These are phyloP conservation scores for Fragum fragum DNA, from an alignment of 2,888 invertebrate genomes.

Conservation along the genomic window DNA sequence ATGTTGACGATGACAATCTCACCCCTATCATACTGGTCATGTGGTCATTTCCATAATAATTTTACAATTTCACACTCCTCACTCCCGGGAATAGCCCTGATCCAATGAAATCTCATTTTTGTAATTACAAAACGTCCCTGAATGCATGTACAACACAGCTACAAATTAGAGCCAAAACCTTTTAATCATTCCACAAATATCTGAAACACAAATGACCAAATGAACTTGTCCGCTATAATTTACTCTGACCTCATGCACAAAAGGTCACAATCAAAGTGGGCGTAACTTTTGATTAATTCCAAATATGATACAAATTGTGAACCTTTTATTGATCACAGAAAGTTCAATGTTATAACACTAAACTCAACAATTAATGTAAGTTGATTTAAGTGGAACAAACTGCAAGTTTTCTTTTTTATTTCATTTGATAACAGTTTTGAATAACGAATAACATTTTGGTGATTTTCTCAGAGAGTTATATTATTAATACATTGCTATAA, in stretches of 20 bases:
- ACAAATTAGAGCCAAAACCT: conserved; percentile 45
- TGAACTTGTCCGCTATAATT: conserved; percentile 25
- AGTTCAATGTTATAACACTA: no score
- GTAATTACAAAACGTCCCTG: conserved; percentile 51
- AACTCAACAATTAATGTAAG: no score
- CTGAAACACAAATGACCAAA: conserved; percentile 30
- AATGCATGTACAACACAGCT: conserved; percentile 50
- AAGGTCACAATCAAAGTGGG: conserved; percentile 3
- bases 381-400: no score
- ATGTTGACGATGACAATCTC: conserved; percentile 11
- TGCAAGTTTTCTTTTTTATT: no score
- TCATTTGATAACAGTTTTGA: no score
- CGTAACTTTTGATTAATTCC: neutral
- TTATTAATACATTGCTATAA: no score
- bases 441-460: no score
- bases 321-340: no score
- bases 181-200: conserved; percentile 25
- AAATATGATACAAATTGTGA: conserved; percentile 6
- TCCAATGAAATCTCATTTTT: conserved; percentile 54
- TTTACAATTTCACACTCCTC: conserved; percentile 50
- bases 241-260: conserved; percentile 18
- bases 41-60: conserved; percentile 61
- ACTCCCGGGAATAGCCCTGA: conserved; percentile 41
- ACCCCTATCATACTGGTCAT: conserved; percentile 14
- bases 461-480: no score